Percentiles rank a stretch among this genome's conserved stretches.
phyloP scores from a whole-genome alignment of 2,797 vertebrate genomes.

The Ictinia mississippiensis region DNA sequence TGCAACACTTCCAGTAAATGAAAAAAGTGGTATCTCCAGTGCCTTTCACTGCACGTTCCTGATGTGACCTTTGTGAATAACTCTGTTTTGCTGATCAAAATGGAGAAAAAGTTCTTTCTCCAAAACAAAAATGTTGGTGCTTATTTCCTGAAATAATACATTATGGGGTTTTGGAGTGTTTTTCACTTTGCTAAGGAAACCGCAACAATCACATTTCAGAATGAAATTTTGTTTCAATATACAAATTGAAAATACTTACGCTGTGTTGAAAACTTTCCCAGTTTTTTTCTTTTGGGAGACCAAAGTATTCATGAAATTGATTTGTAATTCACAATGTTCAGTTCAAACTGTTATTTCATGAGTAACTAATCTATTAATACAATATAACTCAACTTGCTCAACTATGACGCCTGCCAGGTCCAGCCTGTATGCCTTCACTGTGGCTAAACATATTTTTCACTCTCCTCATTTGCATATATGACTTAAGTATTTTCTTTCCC shows the following conservation, averaged over 20 bases:
- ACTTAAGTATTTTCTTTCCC: background rate
- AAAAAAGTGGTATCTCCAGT: background rate
- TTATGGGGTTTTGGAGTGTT: background rate
- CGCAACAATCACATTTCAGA: background rate
- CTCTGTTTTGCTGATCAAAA: background rate
- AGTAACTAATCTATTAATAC: background rate
- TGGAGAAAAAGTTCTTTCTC: background rate
- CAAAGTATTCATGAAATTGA: background rate
- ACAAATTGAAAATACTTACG: background rate
- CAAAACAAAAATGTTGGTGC: background rate
- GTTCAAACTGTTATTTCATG: background rate
- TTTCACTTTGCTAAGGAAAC: background rate
- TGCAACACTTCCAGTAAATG: background rate
- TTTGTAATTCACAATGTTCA: background rate
- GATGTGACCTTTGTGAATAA: background rate
- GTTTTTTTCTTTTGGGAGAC: background rate
- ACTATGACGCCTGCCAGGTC: accelerated
- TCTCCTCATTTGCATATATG: accelerated
- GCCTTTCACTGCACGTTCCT: background rate
- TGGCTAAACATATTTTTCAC: background rate
- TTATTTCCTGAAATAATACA: background rate
- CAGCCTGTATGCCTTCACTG: background rate
- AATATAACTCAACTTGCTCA: background rate
- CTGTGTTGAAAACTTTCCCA: background rate
- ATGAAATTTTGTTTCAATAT: background rate